Conservation (phyloP, 1,140 invertebrate genomes). For the Sarcophaga bullata region DNA sequence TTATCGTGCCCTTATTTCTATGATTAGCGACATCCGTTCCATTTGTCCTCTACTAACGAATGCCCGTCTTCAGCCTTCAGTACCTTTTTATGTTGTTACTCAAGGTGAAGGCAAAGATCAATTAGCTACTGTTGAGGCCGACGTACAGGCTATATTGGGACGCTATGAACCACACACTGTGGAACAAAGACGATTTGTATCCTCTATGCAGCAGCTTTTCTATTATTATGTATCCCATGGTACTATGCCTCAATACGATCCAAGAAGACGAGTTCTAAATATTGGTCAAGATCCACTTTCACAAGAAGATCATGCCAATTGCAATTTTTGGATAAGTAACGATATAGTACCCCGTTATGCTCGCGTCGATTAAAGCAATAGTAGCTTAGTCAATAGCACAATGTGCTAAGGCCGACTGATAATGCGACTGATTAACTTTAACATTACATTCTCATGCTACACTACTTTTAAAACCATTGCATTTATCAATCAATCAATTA, state of each 20-base stretch:
- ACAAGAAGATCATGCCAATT: constrained; percentile 73
- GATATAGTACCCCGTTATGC: constrained; percentile 79
- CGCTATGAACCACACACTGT: constrained; percentile 76
- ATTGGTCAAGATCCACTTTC: constrained; percentile 76
- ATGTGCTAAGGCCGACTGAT: not conserved
- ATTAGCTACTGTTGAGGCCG: constrained; percentile 73
- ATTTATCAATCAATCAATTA: no score
- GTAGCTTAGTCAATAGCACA: not conserved
- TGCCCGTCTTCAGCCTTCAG: constrained; percentile 69
- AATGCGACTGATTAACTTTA: constrained; percentile 29
- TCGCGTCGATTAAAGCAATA: constrained; percentile 59
- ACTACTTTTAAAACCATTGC: not conserved
- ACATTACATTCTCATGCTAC: not conserved
- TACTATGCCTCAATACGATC: constrained; percentile 70
- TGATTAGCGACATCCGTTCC: constrained; percentile 83
- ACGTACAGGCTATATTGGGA: constrained; percentile 82
- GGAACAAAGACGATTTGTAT: constrained; percentile 77
- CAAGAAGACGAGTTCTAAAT: constrained; percentile 70
- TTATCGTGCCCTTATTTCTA: constrained; percentile 73
- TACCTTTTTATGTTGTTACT: constrained; percentile 79
- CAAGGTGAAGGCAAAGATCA: constrained; percentile 69
- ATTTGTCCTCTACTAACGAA: constrained; percentile 79
- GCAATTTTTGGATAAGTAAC: constrained; percentile 79
- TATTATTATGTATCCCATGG: constrained; percentile 83
- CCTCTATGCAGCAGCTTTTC: constrained; percentile 83